phyloP scores from a whole-genome alignment of 1,140 invertebrate species.

The Zaprionus capensis region DNA sequence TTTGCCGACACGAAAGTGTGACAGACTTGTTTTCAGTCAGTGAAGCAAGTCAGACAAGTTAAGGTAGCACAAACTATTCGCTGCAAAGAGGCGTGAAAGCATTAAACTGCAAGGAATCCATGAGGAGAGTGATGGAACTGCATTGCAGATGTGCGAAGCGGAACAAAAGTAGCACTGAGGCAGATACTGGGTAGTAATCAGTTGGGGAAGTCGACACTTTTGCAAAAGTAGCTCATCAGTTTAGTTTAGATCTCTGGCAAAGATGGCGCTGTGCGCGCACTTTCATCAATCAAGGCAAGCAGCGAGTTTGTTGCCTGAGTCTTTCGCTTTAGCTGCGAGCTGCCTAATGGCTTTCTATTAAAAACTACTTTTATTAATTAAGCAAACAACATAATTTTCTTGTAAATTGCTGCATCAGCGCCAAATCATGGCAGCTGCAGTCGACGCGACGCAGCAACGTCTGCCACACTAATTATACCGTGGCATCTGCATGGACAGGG shows the following conservation, averaged over 20 bases:
- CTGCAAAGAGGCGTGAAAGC: neutral
- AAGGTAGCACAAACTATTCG: constrained; percentile 13
- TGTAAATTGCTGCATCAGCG: constrained; percentile 77
- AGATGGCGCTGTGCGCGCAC: constrained; percentile 23
- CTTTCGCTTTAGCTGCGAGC: constrained; percentile 43
- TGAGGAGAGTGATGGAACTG: neutral
- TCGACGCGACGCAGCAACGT: constrained; percentile 43
- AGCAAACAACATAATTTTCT: constrained; percentile 79
- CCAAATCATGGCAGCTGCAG: constrained; percentile 77
- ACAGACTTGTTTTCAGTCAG: constrained; percentile 32
- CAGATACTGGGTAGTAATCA: constrained; percentile 7
- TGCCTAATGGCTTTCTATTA: constrained; percentile 69
- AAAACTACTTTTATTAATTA: constrained; percentile 83
- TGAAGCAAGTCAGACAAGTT: neutral
- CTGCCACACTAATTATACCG: constrained; percentile 63
- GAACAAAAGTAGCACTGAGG: neutral
- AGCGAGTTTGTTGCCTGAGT: constrained; percentile 58
- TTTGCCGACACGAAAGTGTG: constrained; percentile 72
- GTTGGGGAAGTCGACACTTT: constrained; percentile 28
- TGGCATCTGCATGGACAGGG: constrained; percentile 39
- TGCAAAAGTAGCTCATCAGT: constrained; percentile 33
- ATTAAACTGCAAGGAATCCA: neutral
- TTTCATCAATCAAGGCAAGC: constrained; percentile 31
- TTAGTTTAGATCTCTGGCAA: constrained; percentile 20
- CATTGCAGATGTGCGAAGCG: neutral